Evolutionary conservation across 2,888 invertebrate species (phyloP).

Genomic region (Cabera pusaria): DNA sequence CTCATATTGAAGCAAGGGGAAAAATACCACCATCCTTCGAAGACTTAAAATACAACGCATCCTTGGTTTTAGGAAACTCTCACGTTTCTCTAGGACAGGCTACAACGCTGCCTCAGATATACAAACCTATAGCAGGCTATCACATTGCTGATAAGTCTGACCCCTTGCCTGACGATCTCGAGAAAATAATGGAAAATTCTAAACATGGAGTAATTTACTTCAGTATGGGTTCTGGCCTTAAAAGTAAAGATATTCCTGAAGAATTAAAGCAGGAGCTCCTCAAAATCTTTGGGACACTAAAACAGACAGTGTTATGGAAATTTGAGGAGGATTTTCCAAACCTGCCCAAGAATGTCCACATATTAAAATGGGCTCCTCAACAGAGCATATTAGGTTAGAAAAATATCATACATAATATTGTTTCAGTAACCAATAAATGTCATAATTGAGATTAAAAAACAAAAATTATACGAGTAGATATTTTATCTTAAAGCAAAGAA

Average conservation of each 20-base stretch:
- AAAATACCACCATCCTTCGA: constrained; percentile 22
- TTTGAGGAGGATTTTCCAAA: constrained; percentile 57
- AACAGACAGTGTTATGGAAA: constrained; percentile 77
- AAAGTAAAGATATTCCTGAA: constrained; percentile 54
- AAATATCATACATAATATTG: no score
- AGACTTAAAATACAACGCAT: constrained; percentile 25
- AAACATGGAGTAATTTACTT: constrained; percentile 74
- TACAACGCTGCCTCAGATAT: constrained; percentile 23
- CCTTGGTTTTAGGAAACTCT: constrained; percentile 23
- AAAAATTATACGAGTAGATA: no score
- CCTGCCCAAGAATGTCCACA: constrained; percentile 63
- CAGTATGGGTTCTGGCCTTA: constrained; percentile 72
- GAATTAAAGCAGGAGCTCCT: constrained; percentile 50
- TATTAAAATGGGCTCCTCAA: no score
- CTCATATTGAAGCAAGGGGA: constrained; percentile 23
- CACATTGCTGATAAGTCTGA: constrained; percentile 30
- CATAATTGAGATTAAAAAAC: no score
- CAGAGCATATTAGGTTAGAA: constrained; percentile 44
- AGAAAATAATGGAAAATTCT: constrained; percentile 62
- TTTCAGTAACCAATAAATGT: no score
- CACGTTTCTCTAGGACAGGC: constrained; percentile 22
- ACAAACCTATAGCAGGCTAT: constrained; percentile 33
- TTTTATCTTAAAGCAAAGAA: no score
- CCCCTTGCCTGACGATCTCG: no score
- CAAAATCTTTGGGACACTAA: constrained; percentile 59